These are phyloP conservation scores for Laspeyria flexula DNA, from an alignment of 2,888 invertebrate species.

Conservation along the genomic window DNA sequence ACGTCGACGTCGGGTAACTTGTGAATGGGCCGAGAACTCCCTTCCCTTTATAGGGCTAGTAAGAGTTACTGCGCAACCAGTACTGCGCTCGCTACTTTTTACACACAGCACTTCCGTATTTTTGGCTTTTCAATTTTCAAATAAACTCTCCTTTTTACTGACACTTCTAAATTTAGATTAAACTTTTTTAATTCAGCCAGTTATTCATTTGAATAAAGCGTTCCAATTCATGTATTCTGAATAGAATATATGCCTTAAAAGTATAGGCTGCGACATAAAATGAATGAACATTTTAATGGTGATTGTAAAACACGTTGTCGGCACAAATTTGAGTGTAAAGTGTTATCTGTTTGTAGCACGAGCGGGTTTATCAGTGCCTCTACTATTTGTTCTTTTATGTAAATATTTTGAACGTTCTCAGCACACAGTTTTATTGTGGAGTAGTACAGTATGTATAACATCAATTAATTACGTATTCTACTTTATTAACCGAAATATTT, in stretches of 20 bases:
- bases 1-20: conserved; percentile 67
- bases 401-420: conserved; percentile 70
- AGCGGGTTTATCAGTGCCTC: conserved; percentile 63
- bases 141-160: neutral
- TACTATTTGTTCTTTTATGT: conserved; percentile 61
- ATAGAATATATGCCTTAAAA: conserved; percentile 18
- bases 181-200: conserved; percentile 28
- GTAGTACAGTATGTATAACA: conserved; percentile 21
- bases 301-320: conserved; percentile 32
- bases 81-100: conserved; percentile 63
- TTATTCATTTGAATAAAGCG: conserved; percentile 18
- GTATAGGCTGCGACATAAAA: conserved; percentile 22
- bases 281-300: conserved; percentile 40
- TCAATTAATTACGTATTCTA: conserved; percentile 1
- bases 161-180: neutral
- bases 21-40: conserved; percentile 73
- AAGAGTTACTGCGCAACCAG: conserved; percentile 75
- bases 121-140: conserved; percentile 3
- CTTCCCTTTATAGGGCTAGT: conserved; percentile 75
- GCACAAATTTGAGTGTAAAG: conserved; percentile 49
- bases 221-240: conserved; percentile 20
- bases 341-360: conserved; percentile 73
- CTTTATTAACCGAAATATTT: neutral
- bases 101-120: conserved; percentile 47
- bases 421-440: conserved; percentile 30